Evolutionary conservation across 2,797 vertebrate genomes (phyloP).

Genomic region (Peromyscus eremicus): DNA sequence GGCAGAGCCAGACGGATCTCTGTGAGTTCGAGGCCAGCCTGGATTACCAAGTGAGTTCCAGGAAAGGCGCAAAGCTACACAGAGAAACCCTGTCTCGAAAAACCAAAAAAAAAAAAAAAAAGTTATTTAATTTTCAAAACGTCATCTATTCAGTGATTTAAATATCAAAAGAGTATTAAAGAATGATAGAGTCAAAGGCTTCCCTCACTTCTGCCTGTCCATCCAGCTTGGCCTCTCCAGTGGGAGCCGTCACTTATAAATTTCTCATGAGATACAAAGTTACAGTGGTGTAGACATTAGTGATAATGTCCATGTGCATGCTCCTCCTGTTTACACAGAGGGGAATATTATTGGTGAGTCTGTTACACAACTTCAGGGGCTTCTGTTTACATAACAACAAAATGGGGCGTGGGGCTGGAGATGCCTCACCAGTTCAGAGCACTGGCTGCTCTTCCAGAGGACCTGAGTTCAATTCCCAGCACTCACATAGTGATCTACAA

Average conservation of each 20-base stretch:
- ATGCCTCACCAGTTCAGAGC: neutral
- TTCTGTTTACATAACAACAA: neutral
- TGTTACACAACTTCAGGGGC: neutral
- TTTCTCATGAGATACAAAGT: neutral
- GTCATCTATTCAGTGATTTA: neutral
- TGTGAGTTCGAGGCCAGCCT: too few relatives aligned
- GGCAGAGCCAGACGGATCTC: too few relatives aligned
- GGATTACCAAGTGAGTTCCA: too few relatives aligned
- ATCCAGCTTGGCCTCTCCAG: neutral
- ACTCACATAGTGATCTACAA: neutral
- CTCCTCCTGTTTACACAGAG: neutral
- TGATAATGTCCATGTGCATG: rapidly evolving
- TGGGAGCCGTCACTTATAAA: neutral
- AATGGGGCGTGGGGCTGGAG: neutral
- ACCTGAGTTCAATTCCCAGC: neutral
- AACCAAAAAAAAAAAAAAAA: too few relatives aligned
- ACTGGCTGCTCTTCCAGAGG: neutral
- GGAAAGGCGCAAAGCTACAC: too few relatives aligned
- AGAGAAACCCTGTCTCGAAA: too few relatives aligned
- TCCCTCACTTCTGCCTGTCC: neutral
- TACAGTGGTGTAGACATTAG: neutral
- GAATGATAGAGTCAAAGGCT: neutral
- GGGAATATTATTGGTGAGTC: neutral
- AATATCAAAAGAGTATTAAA: neutral
- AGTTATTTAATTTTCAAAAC: conserved; percentile 14